Base-by-base conservation (phyloP, 2,888 invertebrate genomes). In the Cyrtodaria siliqua region DNA sequence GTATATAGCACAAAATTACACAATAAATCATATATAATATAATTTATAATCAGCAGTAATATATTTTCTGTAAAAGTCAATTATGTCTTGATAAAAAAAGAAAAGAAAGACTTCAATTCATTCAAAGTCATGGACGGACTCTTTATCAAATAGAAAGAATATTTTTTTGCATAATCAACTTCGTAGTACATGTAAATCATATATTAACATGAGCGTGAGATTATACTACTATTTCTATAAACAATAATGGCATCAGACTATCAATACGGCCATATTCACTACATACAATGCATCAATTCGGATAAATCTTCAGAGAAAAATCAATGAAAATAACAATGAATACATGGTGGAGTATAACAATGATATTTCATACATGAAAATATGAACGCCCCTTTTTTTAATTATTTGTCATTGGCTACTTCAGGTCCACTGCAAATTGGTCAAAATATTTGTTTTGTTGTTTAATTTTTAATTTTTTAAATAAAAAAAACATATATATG, bases 341-440 rank as follows among this genome's bases (percentile, higher is more conserved):
- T 14, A 24, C 18, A 20, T 59, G 60, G 47, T 26, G 38, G 44
- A 16, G 44, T 18, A 16, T 18, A 44, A 44, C 44, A 44, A 44
- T 44, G 44, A 57, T 23, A 57, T 56, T 49, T 56, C 50, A 67
- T 23, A 59, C 50, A 67, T 67, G 59, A 67, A 26, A 33, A 52
- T 23, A 71, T 76, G 62, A 63, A 50, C 49, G 59, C 72, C 72
- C 78, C 78, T 69, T 56, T 53, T 61, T 60, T 40, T 44, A 52
- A 55, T 64, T 44, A 53, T 56, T 59, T 63, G 50, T 82, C 82
- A 83, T 83, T 87, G 87, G 88, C 85, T 86, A 85, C 86, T 86
- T 83, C 75, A 84, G 79, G 85, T 85, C 76, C 75, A 68, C 80
- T 86, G 86, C 83, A 78, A 60, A 86, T 70, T 77, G 79, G 79